Percentiles rank a stretch among this genome's conserved stretches.
phyloP scores from a whole-genome alignment of 2,113 vertebrate species.

The human region DNA sequence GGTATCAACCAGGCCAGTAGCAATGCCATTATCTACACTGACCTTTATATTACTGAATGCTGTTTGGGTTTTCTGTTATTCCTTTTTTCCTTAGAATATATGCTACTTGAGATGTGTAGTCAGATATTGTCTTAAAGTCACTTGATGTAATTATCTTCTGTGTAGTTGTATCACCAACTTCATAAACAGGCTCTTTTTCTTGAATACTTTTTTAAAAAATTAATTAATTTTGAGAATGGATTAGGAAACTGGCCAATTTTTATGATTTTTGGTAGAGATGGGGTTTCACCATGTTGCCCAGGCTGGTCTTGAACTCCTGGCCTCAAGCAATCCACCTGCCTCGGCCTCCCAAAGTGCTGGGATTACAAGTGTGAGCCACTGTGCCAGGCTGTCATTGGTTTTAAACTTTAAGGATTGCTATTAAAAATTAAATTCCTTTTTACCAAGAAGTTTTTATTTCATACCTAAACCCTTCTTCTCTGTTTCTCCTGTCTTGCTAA shows the following conservation, averaged over 20 bases:
- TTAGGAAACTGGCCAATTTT: no score
- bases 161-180: background rate
- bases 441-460: conserved; percentile 19
- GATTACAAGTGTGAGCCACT: no score
- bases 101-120: background rate
- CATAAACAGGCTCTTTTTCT: background rate
- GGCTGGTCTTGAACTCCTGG: no score
- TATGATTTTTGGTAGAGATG: no score
- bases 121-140: background rate
- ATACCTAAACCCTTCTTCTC: background rate
- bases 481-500: background rate
- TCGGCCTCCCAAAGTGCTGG: no score
- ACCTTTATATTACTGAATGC: background rate
- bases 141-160: background rate
- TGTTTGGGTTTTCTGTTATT: background rate
- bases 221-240: no score
- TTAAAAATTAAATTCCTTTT: background rate
- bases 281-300: no score
- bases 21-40: background rate
- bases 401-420: background rate
- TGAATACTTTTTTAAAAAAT: no score
- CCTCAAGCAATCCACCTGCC: no score
- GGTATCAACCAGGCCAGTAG: background rate
- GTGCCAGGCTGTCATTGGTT: background rate
- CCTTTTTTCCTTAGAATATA: background rate